These are phyloP conservation scores for Resseliella maxima DNA, from an alignment of 2,888 invertebrate genomes.

Conservation along the genomic window DNA sequence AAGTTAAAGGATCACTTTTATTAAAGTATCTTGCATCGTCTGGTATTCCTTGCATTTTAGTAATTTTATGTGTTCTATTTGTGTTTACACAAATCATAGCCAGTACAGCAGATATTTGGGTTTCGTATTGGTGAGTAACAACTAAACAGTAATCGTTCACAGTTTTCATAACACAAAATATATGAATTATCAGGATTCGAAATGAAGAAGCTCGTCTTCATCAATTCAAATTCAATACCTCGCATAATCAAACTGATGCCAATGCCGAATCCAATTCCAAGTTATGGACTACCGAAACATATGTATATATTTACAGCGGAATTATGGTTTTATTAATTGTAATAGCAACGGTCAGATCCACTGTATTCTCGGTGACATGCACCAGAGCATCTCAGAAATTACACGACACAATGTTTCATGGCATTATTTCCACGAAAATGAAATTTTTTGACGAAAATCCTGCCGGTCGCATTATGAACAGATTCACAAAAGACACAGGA, in stretches of 20 bases:
- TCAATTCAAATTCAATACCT: constrained; percentile 56
- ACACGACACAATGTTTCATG: constrained; percentile 77
- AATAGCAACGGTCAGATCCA: constrained; percentile 68
- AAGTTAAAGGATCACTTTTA: constrained; percentile 67
- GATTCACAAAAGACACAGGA: constrained; percentile 89
- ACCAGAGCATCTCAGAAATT: constrained; percentile 75
- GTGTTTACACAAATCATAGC: constrained; percentile 72
- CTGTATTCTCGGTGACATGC: constrained; percentile 74
- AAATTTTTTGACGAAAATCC: constrained; percentile 88
- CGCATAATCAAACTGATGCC: neutral
- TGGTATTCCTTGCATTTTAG: constrained; percentile 68
- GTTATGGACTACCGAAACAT: constrained; percentile 65
- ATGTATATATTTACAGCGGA: constrained; percentile 60
- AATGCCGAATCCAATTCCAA: too few relatives aligned
- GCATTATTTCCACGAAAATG: constrained; percentile 69
- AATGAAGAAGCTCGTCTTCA: constrained; percentile 61
- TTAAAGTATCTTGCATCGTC: constrained; percentile 70
- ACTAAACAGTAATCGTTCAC: neutral
- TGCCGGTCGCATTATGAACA: constrained; percentile 78
- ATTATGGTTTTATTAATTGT: neutral
- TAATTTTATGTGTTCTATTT: constrained; percentile 67
- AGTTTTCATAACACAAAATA: too few relatives aligned
- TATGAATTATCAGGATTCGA: constrained; percentile 60
- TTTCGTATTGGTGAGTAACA: constrained; percentile 73
- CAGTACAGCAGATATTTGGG: constrained; percentile 77